These are phyloP conservation scores for Acanthosoma haemorrhoidale DNA, from an alignment of 2,888 invertebrate genomes.

Conservation along the genomic window DNA sequence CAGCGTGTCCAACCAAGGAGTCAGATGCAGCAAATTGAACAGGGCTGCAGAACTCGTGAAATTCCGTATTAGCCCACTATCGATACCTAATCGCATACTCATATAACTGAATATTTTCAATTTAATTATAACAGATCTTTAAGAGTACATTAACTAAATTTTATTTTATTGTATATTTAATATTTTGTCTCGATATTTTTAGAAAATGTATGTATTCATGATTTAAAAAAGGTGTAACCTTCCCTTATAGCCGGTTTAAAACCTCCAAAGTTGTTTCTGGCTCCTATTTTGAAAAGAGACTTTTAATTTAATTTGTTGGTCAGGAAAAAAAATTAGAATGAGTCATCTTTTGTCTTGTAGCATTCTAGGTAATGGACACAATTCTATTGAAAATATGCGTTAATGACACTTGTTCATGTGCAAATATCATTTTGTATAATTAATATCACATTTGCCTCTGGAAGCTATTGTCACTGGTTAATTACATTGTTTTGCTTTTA, in stretches of 20 bases:
- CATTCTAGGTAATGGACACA: slow-evolving; percentile 15
- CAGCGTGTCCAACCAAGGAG: slow-evolving; percentile 3
- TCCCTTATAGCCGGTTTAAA: not conserved
- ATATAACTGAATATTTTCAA: too few relatives aligned
- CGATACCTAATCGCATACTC: too few relatives aligned
- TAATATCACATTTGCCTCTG: too few relatives aligned
- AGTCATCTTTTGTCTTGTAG: slow-evolving; percentile 25
- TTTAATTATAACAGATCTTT: too few relatives aligned
- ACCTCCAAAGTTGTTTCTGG: not conserved
- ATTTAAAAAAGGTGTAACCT: too few relatives aligned
- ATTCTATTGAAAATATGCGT: not conserved
- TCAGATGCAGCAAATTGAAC: not conserved
- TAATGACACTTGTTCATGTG: not conserved
- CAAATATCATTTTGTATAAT: too few relatives aligned
- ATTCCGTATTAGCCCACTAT: not conserved
- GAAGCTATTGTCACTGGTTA: too few relatives aligned
- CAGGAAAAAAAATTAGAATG: not conserved
- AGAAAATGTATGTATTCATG: too few relatives aligned
- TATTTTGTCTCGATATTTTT: too few relatives aligned
- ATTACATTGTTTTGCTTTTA: too few relatives aligned
- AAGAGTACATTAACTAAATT: too few relatives aligned
- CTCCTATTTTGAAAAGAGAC: not conserved
- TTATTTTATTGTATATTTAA: too few relatives aligned
- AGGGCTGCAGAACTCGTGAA: not conserved
- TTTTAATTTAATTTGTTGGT: not conserved